Conservation (phyloP, 2,797 vertebrate genomes). For the Trematomus bernacchii region DNA sequence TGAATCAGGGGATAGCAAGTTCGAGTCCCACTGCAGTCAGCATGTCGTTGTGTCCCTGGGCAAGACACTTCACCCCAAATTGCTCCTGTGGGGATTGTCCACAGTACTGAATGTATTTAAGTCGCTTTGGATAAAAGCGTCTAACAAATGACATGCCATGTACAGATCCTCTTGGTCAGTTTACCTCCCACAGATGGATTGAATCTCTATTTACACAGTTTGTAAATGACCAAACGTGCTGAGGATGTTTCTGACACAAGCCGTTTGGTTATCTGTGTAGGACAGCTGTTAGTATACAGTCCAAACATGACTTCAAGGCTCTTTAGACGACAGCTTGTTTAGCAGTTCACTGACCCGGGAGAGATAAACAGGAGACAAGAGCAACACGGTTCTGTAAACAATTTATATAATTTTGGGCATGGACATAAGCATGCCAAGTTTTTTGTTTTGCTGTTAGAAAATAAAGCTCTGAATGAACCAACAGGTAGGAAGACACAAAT, state of each 20-base stretch:
- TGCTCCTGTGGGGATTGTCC: no score
- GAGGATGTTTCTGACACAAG: conserved; percentile 58
- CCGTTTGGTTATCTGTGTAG: conserved; percentile 57
- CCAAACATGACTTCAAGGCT: conserved; percentile 60
- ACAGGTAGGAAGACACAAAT: conserved; percentile 19
- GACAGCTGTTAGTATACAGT: conserved; percentile 54
- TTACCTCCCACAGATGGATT: conserved; percentile 17
- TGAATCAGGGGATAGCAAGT: no score
- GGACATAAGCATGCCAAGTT: conserved; percentile 4
- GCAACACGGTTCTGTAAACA: conserved; percentile 48
- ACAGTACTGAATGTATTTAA: no score
- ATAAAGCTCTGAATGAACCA: conserved; percentile 1
- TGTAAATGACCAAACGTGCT: conserved; percentile 58
- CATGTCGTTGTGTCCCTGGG: no score
- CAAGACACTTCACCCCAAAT: no score
- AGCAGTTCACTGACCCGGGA: conserved; percentile 40
- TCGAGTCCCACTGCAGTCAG: no score
- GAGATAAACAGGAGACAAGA: conserved; percentile 70
- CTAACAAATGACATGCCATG: no score
- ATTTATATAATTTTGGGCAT: conserved; percentile 27
- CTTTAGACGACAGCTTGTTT: conserved; percentile 55
- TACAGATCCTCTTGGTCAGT: not conserved
- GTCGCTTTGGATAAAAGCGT: no score
- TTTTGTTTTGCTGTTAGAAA: conserved; percentile 20
- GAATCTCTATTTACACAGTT: conserved; percentile 46